Evolutionary conservation across 2,888 invertebrate genomes (phyloP).

Genomic region (Cantharis lateralis): DNA sequence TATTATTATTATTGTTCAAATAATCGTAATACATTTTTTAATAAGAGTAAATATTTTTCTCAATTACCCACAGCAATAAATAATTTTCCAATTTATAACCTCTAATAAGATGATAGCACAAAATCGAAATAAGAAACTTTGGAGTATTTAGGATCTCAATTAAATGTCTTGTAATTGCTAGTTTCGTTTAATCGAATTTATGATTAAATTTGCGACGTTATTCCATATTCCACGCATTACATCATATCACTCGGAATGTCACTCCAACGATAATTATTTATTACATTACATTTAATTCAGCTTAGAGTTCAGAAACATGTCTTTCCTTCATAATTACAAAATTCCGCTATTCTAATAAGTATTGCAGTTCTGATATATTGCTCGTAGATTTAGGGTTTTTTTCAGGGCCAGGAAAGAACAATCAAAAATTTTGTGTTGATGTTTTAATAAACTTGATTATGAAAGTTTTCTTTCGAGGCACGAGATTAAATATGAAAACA

Average conservation of each 20-base stretch:
- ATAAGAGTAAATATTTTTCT: too few relatives aligned
- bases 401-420: too few relatives aligned
- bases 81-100: background rate
- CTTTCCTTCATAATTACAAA: background rate
- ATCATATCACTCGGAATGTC: background rate
- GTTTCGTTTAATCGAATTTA: background rate
- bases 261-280: background rate
- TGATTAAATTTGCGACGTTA: background rate
- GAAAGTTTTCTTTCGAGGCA: too few relatives aligned
- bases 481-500: too few relatives aligned
- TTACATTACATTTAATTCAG: background rate
- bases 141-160: background rate
- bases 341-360: background rate
- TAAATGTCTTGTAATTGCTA: background rate
- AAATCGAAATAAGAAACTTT: background rate
- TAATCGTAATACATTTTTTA: too few relatives aligned
- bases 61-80: background rate
- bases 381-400: background rate
- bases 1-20: too few relatives aligned
- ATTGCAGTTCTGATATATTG: background rate
- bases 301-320: background rate
- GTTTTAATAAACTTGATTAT: too few relatives aligned
- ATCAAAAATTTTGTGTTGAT: too few relatives aligned
- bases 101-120: background rate
- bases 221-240: background rate